Evolutionary conservation across 2,113 vertebrate genomes (phyloP).

Genomic region (Pelecanoides urinatrix): DNA sequence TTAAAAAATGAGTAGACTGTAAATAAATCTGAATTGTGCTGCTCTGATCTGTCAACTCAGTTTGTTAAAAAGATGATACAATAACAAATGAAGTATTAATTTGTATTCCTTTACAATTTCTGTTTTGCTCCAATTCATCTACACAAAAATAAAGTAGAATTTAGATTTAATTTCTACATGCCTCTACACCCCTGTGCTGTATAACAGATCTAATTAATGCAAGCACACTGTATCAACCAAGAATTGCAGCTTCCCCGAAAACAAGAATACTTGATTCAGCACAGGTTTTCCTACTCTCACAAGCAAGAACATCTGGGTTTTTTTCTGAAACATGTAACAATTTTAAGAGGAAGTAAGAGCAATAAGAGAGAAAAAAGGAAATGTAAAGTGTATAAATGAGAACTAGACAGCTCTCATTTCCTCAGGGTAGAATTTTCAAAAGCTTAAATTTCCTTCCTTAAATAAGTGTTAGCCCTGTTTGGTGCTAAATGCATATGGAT

Average conservation of each 20-base stretch:
- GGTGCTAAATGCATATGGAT: neutral
- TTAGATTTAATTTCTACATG: neutral
- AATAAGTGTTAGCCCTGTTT: neutral
- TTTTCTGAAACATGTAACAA: neutral
- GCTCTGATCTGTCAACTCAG: neutral
- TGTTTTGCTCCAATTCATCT: neutral
- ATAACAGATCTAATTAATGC: neutral
- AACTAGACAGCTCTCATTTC: neutral
- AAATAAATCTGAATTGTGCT: neutral
- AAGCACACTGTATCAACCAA: neutral
- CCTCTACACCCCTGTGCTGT: neutral
- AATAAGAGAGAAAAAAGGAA: neutral
- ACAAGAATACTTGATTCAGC: neutral
- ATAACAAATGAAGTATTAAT: neutral
- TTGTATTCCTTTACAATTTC: neutral
- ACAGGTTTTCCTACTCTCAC: neutral
- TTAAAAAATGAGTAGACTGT: neutral
- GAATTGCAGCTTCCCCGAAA: neutral
- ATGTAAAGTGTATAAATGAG: neutral
- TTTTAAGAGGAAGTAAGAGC: neutral
- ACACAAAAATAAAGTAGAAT: neutral
- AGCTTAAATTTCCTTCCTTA: neutral
- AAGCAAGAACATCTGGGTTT: neutral
- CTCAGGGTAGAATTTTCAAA: neutral
- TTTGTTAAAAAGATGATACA: neutral